These are phyloP conservation scores for Spatula versicolor DNA, from an alignment of 2,797 vertebrate species.

Conservation along the genomic window DNA sequence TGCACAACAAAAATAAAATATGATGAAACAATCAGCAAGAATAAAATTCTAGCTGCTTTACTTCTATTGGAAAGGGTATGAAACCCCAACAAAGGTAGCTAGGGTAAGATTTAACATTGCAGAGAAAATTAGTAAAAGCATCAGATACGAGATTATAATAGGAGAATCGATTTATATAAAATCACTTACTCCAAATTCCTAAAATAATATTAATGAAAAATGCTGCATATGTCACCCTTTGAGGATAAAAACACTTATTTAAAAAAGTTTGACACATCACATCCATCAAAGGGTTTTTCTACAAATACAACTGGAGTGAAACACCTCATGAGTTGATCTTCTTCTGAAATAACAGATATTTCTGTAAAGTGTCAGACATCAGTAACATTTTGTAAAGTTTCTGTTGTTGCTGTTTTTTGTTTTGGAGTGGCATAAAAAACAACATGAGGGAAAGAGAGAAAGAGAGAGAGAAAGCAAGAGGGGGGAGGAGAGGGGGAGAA, in stretches of 20 bases:
- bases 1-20: neutral
- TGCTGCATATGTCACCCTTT: fast-evolving
- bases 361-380: neutral
- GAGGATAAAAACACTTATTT: neutral
- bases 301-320: neutral
- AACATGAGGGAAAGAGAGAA: neutral
- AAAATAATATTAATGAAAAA: neutral
- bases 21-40: neutral
- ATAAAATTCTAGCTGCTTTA: neutral
- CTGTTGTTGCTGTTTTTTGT: neutral
- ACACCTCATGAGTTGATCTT: neutral
- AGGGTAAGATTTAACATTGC: neutral
- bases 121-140: neutral
- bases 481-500: neutral
- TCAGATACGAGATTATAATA: neutral
- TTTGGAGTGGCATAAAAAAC: neutral
- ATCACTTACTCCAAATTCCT: neutral
- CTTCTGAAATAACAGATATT: neutral
- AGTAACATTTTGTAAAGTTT: neutral
- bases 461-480: too few species aligned
- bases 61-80: neutral
- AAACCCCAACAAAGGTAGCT: fast-evolving
- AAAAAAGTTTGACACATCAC: neutral
- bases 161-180: neutral
- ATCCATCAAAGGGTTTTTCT: neutral